phyloP scores from a whole-genome alignment of 2,888 invertebrate genomes.

The Clanis bilineata region DNA sequence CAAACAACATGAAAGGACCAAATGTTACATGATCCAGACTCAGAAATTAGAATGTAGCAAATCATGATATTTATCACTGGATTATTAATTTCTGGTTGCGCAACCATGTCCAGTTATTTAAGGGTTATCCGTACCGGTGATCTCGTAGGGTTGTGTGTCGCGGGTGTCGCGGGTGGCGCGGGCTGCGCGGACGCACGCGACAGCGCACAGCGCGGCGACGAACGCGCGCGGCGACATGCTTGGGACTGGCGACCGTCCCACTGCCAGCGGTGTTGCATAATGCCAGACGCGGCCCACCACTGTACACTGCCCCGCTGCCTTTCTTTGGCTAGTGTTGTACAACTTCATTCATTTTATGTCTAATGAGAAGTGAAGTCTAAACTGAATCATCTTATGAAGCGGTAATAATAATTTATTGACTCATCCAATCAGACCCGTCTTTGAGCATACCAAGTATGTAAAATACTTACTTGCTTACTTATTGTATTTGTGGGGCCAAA shows the following conservation, averaged over 20 bases:
- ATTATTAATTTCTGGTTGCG: neutral
- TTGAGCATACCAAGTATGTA: too few species aligned
- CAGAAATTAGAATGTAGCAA: too few species aligned
- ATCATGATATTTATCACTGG: neutral
- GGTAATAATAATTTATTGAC: too few species aligned
- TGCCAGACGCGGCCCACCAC: neutral
- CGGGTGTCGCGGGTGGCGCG: too few species aligned
- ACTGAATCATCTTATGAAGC: too few species aligned
- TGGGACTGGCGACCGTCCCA: neutral
- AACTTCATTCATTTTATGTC: neutral
- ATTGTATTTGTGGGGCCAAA: too few species aligned
- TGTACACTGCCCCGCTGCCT: neutral
- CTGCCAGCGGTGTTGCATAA: neutral
- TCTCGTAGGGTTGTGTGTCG: neutral
- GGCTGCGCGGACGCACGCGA: constrained; percentile 17
- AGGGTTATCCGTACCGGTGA: neutral
- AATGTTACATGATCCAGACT: too few species aligned
- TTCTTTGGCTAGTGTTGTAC: neutral
- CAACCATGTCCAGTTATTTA: neutral
- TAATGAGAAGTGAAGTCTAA: neutral
- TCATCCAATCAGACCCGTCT: too few species aligned
- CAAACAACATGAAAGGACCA: too few species aligned
- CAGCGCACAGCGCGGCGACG: constrained; percentile 11
- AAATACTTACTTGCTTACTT: too few species aligned
- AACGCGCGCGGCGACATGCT: constrained; percentile 19